phyloP scores from a whole-genome alignment of 1,140 invertebrate genomes.

The Mamestra configurata region DNA sequence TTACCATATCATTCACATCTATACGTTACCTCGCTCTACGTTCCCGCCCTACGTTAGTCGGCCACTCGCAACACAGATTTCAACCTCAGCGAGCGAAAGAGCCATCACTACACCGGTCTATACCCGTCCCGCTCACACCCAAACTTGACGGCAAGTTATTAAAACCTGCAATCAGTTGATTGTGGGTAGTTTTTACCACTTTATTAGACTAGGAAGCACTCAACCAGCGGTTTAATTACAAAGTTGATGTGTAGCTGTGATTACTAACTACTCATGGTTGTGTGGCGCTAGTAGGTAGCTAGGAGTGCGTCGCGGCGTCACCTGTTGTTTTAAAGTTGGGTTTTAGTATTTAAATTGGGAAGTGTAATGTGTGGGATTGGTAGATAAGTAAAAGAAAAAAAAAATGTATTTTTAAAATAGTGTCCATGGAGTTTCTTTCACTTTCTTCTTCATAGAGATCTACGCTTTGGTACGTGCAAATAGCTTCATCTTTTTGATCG shows the following conservation, averaged over 20 bases:
- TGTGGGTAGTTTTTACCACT: conserved; percentile 78
- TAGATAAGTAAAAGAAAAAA: too few relatives aligned
- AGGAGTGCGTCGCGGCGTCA: background rate
- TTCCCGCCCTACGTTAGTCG: conserved; percentile 62
- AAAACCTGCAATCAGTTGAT: conserved; percentile 84
- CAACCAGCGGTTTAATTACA: conserved; percentile 47
- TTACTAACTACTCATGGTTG: conserved; percentile 1
- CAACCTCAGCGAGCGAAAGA: conserved; percentile 62
- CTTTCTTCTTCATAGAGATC: too few relatives aligned
- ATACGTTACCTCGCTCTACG: conserved; percentile 52
- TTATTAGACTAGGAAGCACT: conserved; percentile 75
- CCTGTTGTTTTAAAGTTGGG: too few relatives aligned
- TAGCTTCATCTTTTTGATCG: too few relatives aligned
- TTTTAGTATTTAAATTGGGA: too few relatives aligned
- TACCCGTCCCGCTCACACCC: conserved; percentile 61
- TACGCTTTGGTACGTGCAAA: too few relatives aligned
- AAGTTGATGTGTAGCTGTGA: conserved; percentile 29
- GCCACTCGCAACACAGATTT: conserved; percentile 73
- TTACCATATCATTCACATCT: too few relatives aligned
- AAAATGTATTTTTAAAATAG: too few relatives aligned
- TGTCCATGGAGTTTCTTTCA: too few relatives aligned
- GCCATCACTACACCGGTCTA: conserved; percentile 52
- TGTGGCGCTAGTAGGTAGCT: background rate
- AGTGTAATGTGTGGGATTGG: too few relatives aligned
- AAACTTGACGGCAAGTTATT: conserved; percentile 77